These are phyloP conservation scores for Eupristina koningsbergeri DNA, from an alignment of 1,140 invertebrate genomes.

Conservation along the genomic window DNA sequence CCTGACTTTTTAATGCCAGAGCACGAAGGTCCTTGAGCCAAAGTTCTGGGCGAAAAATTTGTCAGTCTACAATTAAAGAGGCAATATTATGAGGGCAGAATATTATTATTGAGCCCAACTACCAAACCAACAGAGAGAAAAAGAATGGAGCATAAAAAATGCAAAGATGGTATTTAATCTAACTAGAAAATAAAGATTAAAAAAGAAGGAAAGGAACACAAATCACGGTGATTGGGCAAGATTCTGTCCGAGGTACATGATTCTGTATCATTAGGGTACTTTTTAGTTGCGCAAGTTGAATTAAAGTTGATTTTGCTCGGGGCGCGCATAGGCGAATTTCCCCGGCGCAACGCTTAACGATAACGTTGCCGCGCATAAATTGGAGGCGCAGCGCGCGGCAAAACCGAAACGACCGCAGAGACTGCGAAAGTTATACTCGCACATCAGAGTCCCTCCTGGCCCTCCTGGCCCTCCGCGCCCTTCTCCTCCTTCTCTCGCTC, in stretches of 20 bases:
- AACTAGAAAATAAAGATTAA: neutral
- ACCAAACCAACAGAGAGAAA: no score
- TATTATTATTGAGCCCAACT: no score
- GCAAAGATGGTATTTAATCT: neutral
- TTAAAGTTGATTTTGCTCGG: slow-evolving; percentile 3
- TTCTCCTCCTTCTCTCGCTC: slow-evolving; percentile 45
- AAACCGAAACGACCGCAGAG: slow-evolving; percentile 32
- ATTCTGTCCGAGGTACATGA: neutral
- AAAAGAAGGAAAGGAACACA: neutral
- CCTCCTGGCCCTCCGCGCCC: neutral
- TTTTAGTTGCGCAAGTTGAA: neutral
- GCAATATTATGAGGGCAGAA: no score
- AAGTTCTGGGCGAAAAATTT: no score
- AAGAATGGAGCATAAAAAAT: no score
- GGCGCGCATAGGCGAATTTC: neutral
- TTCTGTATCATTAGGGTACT: slow-evolving; percentile 5
- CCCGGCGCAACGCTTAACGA: neutral
- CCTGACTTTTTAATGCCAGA: neutral
- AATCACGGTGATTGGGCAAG: neutral
- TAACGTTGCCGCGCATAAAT: slow-evolving; percentile 25
- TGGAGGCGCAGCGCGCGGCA: slow-evolving; percentile 13
- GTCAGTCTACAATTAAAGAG: no score
- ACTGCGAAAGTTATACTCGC: slow-evolving; percentile 59
- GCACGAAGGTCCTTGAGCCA: no score
- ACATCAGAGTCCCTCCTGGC: neutral